Base-by-base conservation (phyloP, 2,888 invertebrate species). In the Ephialtes manifestator region DNA sequence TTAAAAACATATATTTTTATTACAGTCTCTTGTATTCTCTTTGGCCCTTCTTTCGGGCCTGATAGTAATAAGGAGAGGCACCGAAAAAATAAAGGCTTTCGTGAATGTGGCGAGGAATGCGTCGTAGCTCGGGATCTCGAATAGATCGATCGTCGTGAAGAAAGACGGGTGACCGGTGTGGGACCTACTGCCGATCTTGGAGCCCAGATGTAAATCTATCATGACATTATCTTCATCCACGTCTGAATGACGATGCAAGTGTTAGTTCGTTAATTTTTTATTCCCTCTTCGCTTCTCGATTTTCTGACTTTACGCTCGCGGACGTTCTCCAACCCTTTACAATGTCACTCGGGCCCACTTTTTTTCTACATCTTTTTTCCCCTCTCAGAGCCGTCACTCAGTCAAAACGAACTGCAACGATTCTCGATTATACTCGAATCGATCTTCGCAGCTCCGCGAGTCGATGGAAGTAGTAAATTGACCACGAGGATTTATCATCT, bases 141-240 rank as follows among this genome's bases (percentile, higher is more conserved):
- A 68, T 86, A 87, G 89, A 90, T 90, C 90, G 88, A 90, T 90
- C 89, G 88, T 81, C 58, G 65, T 79, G 87, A 89, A 88, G 88
- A 87, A 90, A 87, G 58, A 70, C 68, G 70, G 63, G 58, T 63
- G 20, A 20, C 20, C 51, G 71, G 51, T 39, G 67, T n/a, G 82
- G 77, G 82, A 79, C 86, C 81, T 85, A 84, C 87, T 83, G 84
- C 86, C 83, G 67, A 53, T 65, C 53, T 83, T 81, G 85, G 81
- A 71, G 43, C 75, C 79, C 85, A 89, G 89, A 91, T 89, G 89
- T 90, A 90, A 91, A 93, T 92, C 92, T 90, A 92, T 92, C 91
- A 89, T 89, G 89, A 90, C 91, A 89, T 92, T 92, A 93, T 92
- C 92, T 91, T 87, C 18, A 58, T 77, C 81, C 65, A 53, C 65